Conservation (phyloP, 2,797 vertebrate genomes). For the Pyrrhura leucotis region DNA sequence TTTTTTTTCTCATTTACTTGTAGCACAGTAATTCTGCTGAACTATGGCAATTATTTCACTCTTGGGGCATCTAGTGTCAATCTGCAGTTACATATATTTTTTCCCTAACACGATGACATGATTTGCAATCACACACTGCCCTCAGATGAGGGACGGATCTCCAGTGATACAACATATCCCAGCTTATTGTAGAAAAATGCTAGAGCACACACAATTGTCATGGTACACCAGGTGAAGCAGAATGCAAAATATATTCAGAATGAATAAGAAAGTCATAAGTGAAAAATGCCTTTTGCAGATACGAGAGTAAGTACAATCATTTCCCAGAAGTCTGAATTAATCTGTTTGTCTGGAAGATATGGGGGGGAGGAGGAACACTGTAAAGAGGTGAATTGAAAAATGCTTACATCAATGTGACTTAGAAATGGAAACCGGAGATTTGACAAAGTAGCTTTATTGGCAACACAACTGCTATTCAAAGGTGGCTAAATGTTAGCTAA, state of each 20-base stretch:
- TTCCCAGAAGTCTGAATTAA: neutral
- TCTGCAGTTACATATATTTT: neutral
- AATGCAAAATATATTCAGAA: neutral
- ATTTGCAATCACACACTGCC: neutral
- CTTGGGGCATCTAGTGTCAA: neutral
- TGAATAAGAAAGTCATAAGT: neutral
- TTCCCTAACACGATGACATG: fast-evolving
- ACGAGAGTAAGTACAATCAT: neutral
- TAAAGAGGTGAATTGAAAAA: neutral
- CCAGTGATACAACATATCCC: neutral
- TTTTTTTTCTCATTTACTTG: neutral
- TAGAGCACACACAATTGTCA: neutral
- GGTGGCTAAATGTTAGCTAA: neutral
- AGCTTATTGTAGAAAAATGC: neutral
- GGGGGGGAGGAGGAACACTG: neutral
- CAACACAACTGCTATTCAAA: neutral
- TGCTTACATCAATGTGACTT: neutral
- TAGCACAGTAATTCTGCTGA: neutral
- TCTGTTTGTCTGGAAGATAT: neutral
- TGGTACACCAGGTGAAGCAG: neutral
- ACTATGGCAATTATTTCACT: neutral
- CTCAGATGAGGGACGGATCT: neutral
- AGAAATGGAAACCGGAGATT: neutral
- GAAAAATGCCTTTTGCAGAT: neutral
- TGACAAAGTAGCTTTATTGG: neutral